Evolutionary conservation across 2,888 invertebrate genomes (phyloP).

Genomic region (Dichetophora obliterata): DNA sequence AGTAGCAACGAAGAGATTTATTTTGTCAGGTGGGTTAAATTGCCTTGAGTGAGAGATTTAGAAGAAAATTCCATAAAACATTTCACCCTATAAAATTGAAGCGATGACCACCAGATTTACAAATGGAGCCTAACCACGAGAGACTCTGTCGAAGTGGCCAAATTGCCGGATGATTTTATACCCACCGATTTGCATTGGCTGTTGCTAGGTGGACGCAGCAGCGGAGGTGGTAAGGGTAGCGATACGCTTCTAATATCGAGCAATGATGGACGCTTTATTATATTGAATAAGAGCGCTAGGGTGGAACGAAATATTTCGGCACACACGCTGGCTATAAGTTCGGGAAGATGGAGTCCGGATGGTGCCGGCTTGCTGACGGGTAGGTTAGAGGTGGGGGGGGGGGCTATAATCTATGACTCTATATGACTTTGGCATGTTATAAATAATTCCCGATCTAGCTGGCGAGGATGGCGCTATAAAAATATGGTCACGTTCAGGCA

Average conservation of each 20-base stretch:
- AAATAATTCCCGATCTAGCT: slow-evolving; percentile 71
- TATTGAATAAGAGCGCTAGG: slow-evolving; percentile 89
- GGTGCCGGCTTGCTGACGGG: slow-evolving; percentile 89
- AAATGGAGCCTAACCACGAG: slow-evolving; percentile 89
- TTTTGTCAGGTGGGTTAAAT: slow-evolving; percentile 80
- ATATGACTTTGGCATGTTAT: neutral
- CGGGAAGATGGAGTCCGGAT: slow-evolving; percentile 94
- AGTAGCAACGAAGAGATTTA: slow-evolving; percentile 93
- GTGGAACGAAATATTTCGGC: slow-evolving; percentile 94
- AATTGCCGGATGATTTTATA: slow-evolving; percentile 85
- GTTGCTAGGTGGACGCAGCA: slow-evolving; percentile 66
- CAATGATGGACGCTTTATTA: slow-evolving; percentile 90
- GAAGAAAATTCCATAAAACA: neutral
- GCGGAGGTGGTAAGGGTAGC: slow-evolving; percentile 68
- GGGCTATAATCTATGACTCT: neutral
- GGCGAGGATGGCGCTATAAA: slow-evolving; percentile 98
- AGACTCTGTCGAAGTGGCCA: slow-evolving; percentile 82
- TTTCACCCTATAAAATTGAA: slow-evolving; percentile 60
- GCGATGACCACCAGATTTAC: slow-evolving; percentile 92
- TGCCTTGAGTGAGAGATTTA: neutral
- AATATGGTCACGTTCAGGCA: slow-evolving; percentile 96
- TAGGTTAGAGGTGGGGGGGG: slow-evolving; percentile 35
- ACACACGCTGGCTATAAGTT: slow-evolving; percentile 90
- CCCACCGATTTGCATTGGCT: slow-evolving; percentile 93
- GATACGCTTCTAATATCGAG: slow-evolving; percentile 89